These are phyloP conservation scores for Cyanoramphus novaezelandiae DNA, from an alignment of 2,113 vertebrate species.

Conservation along the genomic window DNA sequence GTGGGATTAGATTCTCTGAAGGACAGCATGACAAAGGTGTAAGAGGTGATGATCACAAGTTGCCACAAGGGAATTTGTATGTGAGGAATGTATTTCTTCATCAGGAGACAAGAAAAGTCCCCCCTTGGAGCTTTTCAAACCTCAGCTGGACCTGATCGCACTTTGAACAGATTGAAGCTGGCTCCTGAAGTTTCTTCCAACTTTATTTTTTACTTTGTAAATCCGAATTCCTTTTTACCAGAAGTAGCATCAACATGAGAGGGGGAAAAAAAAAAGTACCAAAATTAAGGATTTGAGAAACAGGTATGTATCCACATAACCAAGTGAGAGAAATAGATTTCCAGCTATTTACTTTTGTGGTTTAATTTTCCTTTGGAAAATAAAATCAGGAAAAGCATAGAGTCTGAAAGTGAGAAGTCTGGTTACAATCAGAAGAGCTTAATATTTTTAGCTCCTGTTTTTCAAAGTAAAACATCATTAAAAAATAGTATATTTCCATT, in stretches of 20 bases:
- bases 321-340: background rate
- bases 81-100: background rate
- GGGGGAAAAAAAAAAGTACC: background rate
- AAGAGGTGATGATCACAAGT: background rate
- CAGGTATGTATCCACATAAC: background rate
- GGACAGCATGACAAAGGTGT: background rate
- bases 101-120: background rate
- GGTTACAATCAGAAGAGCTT: background rate
- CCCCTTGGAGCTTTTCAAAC: background rate
- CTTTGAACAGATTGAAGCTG: background rate
- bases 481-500: background rate
- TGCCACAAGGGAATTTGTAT: background rate
- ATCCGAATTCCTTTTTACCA: background rate
- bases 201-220: background rate
- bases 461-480: background rate
- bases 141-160: background rate
- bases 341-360: background rate
- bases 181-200: background rate
- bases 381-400: background rate
- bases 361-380: background rate
- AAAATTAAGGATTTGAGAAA: background rate
- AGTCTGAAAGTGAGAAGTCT: background rate
- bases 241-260: background rate
- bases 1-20: background rate
- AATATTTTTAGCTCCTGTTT: slow-evolving; percentile 5